Evolutionary conservation across 2,888 invertebrate species (phyloP).

Genomic region (Folsomia manolachei): DNA sequence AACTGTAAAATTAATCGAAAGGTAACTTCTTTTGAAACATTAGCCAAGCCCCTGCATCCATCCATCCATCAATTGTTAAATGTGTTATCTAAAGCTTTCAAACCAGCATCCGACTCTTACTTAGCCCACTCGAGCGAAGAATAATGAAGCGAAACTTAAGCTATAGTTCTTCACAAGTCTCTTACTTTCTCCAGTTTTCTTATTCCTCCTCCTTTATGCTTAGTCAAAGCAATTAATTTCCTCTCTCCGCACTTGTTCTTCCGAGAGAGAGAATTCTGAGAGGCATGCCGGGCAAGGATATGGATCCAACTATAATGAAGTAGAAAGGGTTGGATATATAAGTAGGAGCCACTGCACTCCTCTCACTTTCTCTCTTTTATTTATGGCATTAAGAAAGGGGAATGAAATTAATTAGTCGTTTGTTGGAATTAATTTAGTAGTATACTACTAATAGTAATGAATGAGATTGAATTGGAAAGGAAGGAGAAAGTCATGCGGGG

Average conservation of each 20-base stretch:
- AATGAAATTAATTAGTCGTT: conserved; percentile 16
- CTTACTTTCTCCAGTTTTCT: no score
- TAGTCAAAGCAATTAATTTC: background rate
- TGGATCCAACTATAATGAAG: no score
- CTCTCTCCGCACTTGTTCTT: background rate
- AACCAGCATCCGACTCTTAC: no score
- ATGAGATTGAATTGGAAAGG: conserved; percentile 13
- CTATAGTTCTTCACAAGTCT: no score
- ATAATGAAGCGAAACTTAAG: no score
- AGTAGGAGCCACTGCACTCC: no score
- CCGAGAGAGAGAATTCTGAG: no score
- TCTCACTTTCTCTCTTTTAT: background rate
- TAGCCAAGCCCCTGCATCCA: conserved; percentile 53
- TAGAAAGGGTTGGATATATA: no score
- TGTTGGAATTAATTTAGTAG: conserved; percentile 10
- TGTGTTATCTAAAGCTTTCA: background rate
- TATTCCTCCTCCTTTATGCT: background rate
- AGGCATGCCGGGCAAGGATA: no score
- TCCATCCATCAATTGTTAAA: background rate
- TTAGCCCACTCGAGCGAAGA: no score
- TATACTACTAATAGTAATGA: conserved; percentile 1
- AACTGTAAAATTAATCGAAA: conserved; percentile 92
- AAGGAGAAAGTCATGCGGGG: no score
- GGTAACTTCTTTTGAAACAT: no score
- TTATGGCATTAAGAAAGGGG: background rate